Base-by-base conservation (phyloP, 1,140 invertebrate species). In the Pseudomyrmex flavicornis region DNA sequence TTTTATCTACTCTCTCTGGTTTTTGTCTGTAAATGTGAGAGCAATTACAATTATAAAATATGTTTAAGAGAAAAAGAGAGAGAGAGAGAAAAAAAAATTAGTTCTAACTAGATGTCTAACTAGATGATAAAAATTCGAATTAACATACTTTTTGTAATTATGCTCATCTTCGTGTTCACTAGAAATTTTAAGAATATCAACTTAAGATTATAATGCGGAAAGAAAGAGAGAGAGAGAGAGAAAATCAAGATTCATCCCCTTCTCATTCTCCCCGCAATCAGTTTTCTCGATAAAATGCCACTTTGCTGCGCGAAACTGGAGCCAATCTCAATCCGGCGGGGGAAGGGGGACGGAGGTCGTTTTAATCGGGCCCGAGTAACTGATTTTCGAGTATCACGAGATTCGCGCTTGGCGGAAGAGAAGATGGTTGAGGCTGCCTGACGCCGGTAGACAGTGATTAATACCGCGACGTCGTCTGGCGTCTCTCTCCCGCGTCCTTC, bases 391-490 rank as follows among this genome's bases (percentile, higher is more conserved):
- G 63, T 84, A 89, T 56, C 89, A 85, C 69, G 61, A 90, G 88
- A 82, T 85, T 73, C 69, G 35, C 59, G 70, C 63, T 83, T 85
- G 66, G 54, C 46, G 56, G 63, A 35, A 85, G 63, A 76, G 83
- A 85, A 88, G 74, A 85, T 85, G 82, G 80, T 77, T 77, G 84
- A 74, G 70, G 61, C 82, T 74, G 75, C 76, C 84, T 89, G 91
- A 91, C 89, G 89, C 77, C 89, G 89, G 90, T 85, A 94, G 93
- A 94, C 93, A 93, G 93, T 93, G 93, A 93, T 94, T 93, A 94
- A 94, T 94, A 93, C 90, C 88, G 89, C 72, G 90, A 92, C 91
- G 92, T 93, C 93, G 91, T 92, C 93, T 93, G 84, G 90, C 91
- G 91, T 91, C 91, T 93, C 90, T 90, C 91, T 93, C 90, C 91